phyloP scores from a whole-genome alignment of 2,113 vertebrate species.

The Otis tarda region DNA sequence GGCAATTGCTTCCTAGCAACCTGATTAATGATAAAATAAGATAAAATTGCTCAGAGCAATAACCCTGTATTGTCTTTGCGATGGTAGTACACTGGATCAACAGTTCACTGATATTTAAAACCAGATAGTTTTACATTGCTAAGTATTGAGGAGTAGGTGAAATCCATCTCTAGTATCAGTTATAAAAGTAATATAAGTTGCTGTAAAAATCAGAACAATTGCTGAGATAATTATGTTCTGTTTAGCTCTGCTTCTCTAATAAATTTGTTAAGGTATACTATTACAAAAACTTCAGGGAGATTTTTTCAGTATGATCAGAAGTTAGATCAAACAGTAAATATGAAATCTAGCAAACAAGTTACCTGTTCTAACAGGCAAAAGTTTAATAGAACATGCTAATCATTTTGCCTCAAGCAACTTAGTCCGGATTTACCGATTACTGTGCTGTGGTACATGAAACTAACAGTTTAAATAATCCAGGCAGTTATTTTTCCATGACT shows the following conservation, averaged over 20 bases:
- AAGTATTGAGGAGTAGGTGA: background rate
- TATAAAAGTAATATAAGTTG: background rate
- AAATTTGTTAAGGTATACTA: background rate
- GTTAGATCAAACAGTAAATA: background rate
- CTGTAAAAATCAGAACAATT: background rate
- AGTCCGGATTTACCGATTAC: background rate
- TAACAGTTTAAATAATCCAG: slow-evolving; percentile 21
- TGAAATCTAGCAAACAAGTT: background rate
- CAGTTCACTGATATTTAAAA: background rate
- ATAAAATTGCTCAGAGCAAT: background rate
- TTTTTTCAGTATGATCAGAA: background rate
- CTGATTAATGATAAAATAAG: background rate
- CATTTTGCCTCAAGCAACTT: background rate
- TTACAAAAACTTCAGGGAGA: background rate
- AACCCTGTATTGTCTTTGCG: background rate
- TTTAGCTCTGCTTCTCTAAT: background rate
- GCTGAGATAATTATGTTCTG: background rate
- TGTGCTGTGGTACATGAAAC: background rate
- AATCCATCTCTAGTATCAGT: background rate
- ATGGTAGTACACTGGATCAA: background rate
- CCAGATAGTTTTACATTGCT: background rate
- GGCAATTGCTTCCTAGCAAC: background rate
- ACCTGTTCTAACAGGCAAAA: background rate
- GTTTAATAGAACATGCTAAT: background rate
- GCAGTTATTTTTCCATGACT: background rate